Conservation (phyloP, 2,797 vertebrate species). For the Microctenopoma stevenorrisi region DNA sequence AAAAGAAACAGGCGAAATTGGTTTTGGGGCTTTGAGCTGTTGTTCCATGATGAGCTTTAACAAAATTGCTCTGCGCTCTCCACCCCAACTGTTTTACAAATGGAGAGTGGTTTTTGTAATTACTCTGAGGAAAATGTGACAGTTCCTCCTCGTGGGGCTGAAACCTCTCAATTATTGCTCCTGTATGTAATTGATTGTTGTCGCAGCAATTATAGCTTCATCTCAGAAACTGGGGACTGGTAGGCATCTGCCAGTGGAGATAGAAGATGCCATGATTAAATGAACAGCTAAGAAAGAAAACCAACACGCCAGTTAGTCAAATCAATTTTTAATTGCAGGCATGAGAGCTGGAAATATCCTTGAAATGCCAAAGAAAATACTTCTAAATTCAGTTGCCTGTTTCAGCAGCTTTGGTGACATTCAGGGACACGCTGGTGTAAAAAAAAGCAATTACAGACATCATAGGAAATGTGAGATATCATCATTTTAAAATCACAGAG, state of each 20-base stretch:
- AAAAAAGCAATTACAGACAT: constrained; percentile 63
- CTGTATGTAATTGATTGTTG: constrained; percentile 68
- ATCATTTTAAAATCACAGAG: constrained; percentile 49
- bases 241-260: constrained; percentile 9
- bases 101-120: constrained; percentile 41
- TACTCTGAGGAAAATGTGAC: constrained; percentile 58
- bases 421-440: constrained; percentile 33
- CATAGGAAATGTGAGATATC: constrained; percentile 58
- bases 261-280: constrained; percentile 7
- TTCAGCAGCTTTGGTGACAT: constrained; percentile 37
- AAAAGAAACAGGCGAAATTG: constrained; percentile 23
- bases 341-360: constrained; percentile 20
- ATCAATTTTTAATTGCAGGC: background rate
- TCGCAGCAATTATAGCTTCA: constrained; percentile 71
- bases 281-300: background rate
- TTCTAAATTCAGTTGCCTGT: background rate
- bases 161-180: constrained; percentile 66
- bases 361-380: constrained; percentile 36
- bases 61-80: constrained; percentile 28
- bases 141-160: constrained; percentile 34
- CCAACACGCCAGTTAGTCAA: background rate
- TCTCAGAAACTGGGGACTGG: constrained; percentile 46
- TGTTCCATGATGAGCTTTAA: constrained; percentile 41
- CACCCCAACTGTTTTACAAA: constrained; percentile 22
- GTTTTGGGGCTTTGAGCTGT: constrained; percentile 38